phyloP scores from a whole-genome alignment of 2,888 invertebrate species.

The Zaprionus lineosus region DNA sequence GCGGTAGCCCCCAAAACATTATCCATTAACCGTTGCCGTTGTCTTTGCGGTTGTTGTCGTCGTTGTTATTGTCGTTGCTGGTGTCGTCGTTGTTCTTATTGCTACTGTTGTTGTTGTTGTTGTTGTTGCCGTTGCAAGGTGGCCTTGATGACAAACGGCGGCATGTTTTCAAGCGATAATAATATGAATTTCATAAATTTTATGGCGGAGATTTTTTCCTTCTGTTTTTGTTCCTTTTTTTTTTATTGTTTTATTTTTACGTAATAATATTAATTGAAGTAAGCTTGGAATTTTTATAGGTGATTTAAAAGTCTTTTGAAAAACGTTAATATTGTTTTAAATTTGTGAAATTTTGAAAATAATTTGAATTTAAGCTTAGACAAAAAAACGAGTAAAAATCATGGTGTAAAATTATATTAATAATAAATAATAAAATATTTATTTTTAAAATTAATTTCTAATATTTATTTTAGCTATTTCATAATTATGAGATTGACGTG shows the following conservation, averaged over 20 bases:
- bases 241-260: too few species aligned
- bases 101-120: constrained; percentile 17
- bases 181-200: constrained; percentile 65
- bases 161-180: constrained; percentile 68
- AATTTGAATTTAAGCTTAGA: too few species aligned
- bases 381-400: too few species aligned
- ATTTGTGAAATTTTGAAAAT: too few species aligned
- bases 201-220: constrained; percentile 30
- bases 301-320: neutral
- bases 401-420: too few species aligned
- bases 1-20: constrained; percentile 56
- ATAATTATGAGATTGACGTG: too few species aligned
- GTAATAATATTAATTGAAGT: constrained; percentile 33
- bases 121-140: constrained; percentile 28
- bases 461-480: too few species aligned
- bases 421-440: too few species aligned
- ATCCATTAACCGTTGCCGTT: constrained; percentile 54
- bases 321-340: too few species aligned
- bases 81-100: constrained; percentile 6
- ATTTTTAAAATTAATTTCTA: too few species aligned
- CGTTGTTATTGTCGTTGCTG: constrained; percentile 22
- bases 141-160: constrained; percentile 72
- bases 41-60: constrained; percentile 24
- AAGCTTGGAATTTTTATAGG: constrained; percentile 18
- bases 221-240: too few species aligned